A percentile compares a stretch with the other conserved stretches of the same genome.
phyloP scores from a whole-genome alignment of 2,113 vertebrate genomes.

The Marmota monax region DNA sequence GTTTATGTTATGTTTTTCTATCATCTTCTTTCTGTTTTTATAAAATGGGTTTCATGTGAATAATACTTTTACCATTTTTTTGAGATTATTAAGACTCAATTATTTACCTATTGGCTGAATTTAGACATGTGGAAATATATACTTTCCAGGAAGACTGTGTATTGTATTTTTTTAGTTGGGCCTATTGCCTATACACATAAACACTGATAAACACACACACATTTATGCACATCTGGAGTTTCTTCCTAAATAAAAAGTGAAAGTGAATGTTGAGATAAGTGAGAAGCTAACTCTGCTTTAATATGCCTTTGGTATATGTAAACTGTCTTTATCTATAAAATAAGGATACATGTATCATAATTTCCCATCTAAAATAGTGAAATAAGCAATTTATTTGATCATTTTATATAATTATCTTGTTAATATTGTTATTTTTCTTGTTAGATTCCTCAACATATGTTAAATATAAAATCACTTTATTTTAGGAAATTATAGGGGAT shows the following conservation, averaged over 20 bases:
- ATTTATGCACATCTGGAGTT: not conserved
- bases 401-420: not conserved
- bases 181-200: not conserved
- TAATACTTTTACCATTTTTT: not conserved
- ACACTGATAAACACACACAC: not conserved
- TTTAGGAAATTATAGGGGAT: not conserved
- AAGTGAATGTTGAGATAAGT: not conserved
- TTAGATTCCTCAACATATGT: not conserved
- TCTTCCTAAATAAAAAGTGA: conserved; percentile 27
- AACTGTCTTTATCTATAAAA: not conserved
- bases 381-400: not conserved
- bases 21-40: not conserved
- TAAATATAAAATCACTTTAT: not conserved
- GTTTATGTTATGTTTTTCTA: not conserved
- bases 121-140: not conserved
- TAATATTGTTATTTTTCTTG: not conserved
- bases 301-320: not conserved
- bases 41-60: conserved; percentile 8
- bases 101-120: not conserved
- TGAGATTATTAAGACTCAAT: not conserved
- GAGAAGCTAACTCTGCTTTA: not conserved
- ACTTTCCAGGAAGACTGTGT: not conserved
- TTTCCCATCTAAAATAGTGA: not conserved
- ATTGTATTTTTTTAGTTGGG: not conserved
- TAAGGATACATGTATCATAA: not conserved